Evolutionary conservation across 2,113 vertebrate genomes (phyloP), one percentile per base, ranked within the genome.

Genomic region (Callionymus lyra): DNA sequence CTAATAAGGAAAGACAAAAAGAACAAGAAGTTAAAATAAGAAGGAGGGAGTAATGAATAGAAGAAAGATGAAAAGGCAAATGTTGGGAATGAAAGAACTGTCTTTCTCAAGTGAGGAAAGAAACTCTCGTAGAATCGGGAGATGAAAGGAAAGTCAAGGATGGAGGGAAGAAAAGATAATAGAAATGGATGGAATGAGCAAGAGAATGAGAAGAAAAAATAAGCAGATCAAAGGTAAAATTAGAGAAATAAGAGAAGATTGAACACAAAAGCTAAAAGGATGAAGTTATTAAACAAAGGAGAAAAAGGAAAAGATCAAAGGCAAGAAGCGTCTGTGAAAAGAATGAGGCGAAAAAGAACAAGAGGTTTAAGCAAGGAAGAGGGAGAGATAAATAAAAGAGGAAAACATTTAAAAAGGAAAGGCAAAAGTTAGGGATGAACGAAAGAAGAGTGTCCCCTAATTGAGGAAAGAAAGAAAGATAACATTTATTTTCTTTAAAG

Each of bases 281-380:
- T 40, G 34, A 33, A 48, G 42, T 33, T 31, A 55, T 31, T 18
- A 12, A 37, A 38, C 12, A 38, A n/a, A 16, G 35, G 36, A n/a
- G 33, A 12, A 4, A 14, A 15, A 38, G 36, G 12, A 38, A 16
- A 3, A 38, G 6, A 38, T 14, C 9, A 9, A 9, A 11, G 10
- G n/a, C 36, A 38, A 15, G n/a, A 38, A 14, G 12, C 9, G 13
- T 8, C 6, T 10, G 15, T 8, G 36, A 38, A 5, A 16, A 13
- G 1, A n/a, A 3, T 14, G 2, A 38, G 10, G 12, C 1, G 2
- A 17, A 10, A 16, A 16, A 4, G 11, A 12, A 3, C 6, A 8
- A 19, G 6, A 11, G 5, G 5, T n/a, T 3, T 11, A 2, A 17
- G 5, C 6, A 6, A 10, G 6, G 5, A 2, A 17, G 2, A 6